Evolutionary conservation across 1,140 invertebrate genomes (phyloP), one percentile per base, ranked within the genome.

Genomic region (Musca domestica): DNA sequence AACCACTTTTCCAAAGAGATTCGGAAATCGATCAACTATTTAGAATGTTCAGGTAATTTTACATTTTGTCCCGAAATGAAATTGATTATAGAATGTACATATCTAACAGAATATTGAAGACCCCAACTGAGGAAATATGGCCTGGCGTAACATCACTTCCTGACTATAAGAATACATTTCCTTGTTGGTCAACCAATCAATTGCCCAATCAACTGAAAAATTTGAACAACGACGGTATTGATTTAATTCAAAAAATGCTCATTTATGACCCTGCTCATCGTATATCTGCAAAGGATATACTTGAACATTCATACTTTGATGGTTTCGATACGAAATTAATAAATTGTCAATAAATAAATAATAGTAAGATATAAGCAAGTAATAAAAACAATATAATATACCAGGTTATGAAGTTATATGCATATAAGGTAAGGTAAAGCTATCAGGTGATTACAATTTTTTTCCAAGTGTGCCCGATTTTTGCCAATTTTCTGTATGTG

Each of bases 11-110:
- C 80, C 94, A 96, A 81, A 95, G 95, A 46, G 95, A 98, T 79
- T 96, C 95, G 9, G 95, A 98, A 84, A 98, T 97, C 72, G 95
- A 98, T 84, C 95, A 98, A 75, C 84, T 98, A 0, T 98, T 96
- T 78, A 86, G 93, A 72, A 96, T 97, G 80, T 97, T 97, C 78
- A 87, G 90, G 91, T 92, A 85, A 78, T 19, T 48, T 46, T 52
- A 54, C 65, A 64, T 12, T 47, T 47, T 3, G 2, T 34, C 19
- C 3, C 17, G 49, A 41, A 10, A 41, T 41, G 2, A 9, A 41
- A 10, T 2, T 41, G 34, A 12, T 2, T 41, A 41, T 10, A 2
- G 2, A 41, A 2, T 41, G 2, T 12, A 12, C 12, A 2, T 41
- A 41, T 41, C 12, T 41, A 2, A 41, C 71, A 91, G 90, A 76